phyloP scores from a whole-genome alignment of 2,888 invertebrate genomes.

The Lasiommata megera region DNA sequence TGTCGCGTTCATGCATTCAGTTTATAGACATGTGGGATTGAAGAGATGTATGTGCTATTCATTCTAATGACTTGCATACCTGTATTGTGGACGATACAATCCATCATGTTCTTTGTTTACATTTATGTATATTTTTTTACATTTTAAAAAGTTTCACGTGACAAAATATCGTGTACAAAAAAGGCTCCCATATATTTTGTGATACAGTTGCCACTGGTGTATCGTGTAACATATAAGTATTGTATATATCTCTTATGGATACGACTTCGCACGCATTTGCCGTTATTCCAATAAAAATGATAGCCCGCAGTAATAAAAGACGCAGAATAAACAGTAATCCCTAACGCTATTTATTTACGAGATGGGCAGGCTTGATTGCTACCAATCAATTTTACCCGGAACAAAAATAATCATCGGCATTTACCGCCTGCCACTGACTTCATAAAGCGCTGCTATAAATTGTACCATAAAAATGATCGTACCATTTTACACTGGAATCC shows the following conservation, averaged over 20 bases:
- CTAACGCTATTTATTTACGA: slow-evolving; percentile 18
- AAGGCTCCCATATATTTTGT: not conserved
- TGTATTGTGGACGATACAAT: not conserved
- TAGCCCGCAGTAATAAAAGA: slow-evolving; percentile 10
- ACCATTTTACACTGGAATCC: slow-evolving; percentile 40
- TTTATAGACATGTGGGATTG: not conserved
- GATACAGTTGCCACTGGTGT: not conserved
- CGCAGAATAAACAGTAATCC: slow-evolving; percentile 13
- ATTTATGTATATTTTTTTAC: slow-evolving; percentile 3
- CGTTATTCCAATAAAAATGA: slow-evolving; percentile 1
- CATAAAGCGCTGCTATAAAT: slow-evolving; percentile 51
- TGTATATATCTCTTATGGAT: not conserved
- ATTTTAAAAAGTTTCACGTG: not conserved
- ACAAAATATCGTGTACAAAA: not conserved
- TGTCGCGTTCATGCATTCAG: not conserved
- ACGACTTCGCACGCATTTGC: not conserved
- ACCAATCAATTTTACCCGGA: slow-evolving; percentile 15
- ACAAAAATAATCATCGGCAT: slow-evolving; percentile 15
- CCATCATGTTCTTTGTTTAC: not conserved
- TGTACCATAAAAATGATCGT: slow-evolving; percentile 52
- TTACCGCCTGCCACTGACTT: slow-evolving; percentile 17
- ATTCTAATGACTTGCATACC: slow-evolving; percentile 7
- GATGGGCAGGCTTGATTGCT: slow-evolving; percentile 13
- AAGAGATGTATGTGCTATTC: not conserved
- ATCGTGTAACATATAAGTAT: not conserved